These are phyloP conservation scores for Chrysogorgia sp. DNA, from an alignment of 92 coral and sea anemone genomes.

Conservation along the genomic window DNA sequence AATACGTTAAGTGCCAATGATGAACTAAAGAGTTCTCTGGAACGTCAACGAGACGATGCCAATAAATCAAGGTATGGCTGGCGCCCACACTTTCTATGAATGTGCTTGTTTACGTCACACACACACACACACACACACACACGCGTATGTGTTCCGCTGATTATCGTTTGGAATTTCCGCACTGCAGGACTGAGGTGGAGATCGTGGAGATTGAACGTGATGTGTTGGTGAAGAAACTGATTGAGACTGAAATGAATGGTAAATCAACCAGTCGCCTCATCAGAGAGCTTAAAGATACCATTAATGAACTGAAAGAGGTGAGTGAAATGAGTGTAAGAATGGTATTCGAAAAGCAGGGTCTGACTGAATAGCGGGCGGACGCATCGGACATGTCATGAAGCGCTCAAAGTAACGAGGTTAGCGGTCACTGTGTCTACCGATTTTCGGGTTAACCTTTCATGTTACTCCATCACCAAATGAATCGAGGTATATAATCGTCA, in stretches of 20 bases:
- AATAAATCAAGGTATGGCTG: slow-evolving; percentile 80
- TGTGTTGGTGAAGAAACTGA: slow-evolving; percentile 78
- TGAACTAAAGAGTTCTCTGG: slow-evolving; percentile 81
- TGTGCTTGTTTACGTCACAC: no score
- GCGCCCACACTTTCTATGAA: neutral
- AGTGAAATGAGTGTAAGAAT: neutral
- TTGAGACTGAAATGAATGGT: slow-evolving; percentile 89
- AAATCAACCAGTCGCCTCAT: slow-evolving; percentile 85
- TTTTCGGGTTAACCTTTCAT: no score
- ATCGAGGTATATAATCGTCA: no score
- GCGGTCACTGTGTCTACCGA: no score
- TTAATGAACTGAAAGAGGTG: slow-evolving; percentile 84
- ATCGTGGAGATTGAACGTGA: slow-evolving; percentile 78
- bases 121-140: no score
- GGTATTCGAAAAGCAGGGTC: neutral
- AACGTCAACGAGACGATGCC: slow-evolving; percentile 78
- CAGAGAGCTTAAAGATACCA: slow-evolving; percentile 76
- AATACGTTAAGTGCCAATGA: slow-evolving; percentile 84
- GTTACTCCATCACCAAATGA: no score
- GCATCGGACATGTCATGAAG: no score
- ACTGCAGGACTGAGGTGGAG: slow-evolving; percentile 76
- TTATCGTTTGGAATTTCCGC: neutral
- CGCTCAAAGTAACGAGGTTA: no score
- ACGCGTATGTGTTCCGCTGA: no score
- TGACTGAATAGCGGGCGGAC: neutral